phyloP scores from a whole-genome alignment of 2,113 vertebrate genomes.

The Chaenogobius annularis region DNA sequence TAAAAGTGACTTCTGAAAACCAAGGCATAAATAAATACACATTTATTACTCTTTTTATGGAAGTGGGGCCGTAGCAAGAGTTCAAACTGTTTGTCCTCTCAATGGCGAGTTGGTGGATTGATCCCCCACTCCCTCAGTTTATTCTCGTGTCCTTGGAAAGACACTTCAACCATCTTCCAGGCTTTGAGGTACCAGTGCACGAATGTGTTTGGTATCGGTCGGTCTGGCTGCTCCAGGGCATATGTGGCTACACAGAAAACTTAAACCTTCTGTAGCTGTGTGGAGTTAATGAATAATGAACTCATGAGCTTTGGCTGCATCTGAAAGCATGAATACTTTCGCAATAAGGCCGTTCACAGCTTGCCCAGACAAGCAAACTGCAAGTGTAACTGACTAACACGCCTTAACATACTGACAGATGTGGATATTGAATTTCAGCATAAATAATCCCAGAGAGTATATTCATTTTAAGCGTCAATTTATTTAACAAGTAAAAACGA shows the following conservation, averaged over 20 bases:
- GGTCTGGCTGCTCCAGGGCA: background rate
- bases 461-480: background rate
- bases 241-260: background rate
- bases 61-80: background rate
- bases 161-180: background rate
- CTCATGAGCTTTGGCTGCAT: background rate
- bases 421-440: background rate
- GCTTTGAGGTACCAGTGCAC: background rate
- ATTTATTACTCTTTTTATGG: background rate
- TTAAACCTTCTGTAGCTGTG: background rate
- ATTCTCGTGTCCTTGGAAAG: background rate
- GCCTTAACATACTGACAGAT: background rate
- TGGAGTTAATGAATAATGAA: background rate
- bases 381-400: background rate
- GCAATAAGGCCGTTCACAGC: background rate
- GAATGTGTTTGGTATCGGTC: background rate
- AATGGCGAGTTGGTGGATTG: background rate
- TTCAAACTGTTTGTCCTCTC: no score
- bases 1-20: background rate
- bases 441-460: background rate
- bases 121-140: background rate
- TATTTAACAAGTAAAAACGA: background rate
- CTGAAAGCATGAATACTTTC: background rate
- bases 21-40: background rate
- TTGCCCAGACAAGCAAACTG: background rate